Base-by-base conservation (phyloP, 2,888 invertebrate species). In the Adelphocoris suturalis region DNA sequence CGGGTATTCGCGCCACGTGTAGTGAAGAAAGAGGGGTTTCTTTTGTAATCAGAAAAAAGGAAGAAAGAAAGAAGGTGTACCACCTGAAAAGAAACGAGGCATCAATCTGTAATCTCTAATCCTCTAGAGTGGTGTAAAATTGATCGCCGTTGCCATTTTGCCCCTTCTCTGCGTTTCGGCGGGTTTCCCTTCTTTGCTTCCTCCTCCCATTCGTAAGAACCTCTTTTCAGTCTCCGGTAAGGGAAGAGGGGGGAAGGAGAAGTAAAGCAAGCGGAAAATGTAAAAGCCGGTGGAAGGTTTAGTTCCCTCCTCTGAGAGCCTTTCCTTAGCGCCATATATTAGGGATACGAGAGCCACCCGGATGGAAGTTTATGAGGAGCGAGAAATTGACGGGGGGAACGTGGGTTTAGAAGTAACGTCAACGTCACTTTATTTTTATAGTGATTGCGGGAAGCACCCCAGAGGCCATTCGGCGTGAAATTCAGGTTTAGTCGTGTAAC, bases 101-200 rank as follows among this genome's bases (percentile, higher is more conserved):
- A 68, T 68, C 68, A 68, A 68, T 68, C 68, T 23, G 68, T 68
- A 68, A 68, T 68, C 68, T 68, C 68, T 68, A 68, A 68, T 68
- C 68, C 68, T 68, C 68, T 68, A 68, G 68, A 68, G 68, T 68
- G 68, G 68, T 68, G 68, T 68, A 68, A 68, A 68, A 68, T 68
- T 68, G 68, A 68, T 68, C 68, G 68, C 68, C 68, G 68, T 23
- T 68, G 23, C 68, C 68, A 19, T 68, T 23, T 23, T 68, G 23
- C 68, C 27, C 16, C 5, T 37, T 52, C 52, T 52, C 52, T 16
- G 52, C 52, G 14, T 16, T 52, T 68, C 68, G 23, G 23, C 68
- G 7, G 23, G 61, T 61, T 19, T 19, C 23, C 19, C 68, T 27
- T 19, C 23, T 23, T 68, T 23, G 57, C 57, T n/a, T 68, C 23